Percentiles rank a stretch among this genome's conserved stretches.
These are phyloP conservation scores for Argyrosomus regius DNA, from an alignment of 2,797 vertebrate species.

Conservation along the genomic window DNA sequence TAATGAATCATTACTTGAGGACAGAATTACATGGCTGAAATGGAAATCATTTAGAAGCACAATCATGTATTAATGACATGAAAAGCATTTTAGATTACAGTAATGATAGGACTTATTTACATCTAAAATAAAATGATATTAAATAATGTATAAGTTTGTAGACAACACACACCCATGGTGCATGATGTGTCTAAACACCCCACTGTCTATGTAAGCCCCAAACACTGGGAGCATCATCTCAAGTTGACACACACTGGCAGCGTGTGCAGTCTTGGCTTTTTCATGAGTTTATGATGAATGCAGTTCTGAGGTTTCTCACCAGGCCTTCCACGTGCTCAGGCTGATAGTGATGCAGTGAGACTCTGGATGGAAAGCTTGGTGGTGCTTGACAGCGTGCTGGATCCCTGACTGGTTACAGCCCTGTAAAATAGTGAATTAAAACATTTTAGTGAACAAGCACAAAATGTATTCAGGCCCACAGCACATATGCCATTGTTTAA, in stretches of 20 bases:
- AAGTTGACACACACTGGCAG: not conserved
- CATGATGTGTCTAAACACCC: not conserved
- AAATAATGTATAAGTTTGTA: not conserved
- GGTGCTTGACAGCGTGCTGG: slow-evolving; percentile 93
- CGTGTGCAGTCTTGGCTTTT: slow-evolving; percentile 2
- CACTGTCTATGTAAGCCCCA: slow-evolving; percentile 7
- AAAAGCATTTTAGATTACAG: not conserved
- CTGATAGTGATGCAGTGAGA: slow-evolving; percentile 94
- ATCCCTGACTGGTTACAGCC: slow-evolving; percentile 93
- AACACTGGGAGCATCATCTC: not conserved
- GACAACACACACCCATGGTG: not conserved
- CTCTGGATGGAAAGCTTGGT: slow-evolving; percentile 87
- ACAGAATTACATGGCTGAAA: not conserved
- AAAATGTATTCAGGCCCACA: slow-evolving; percentile 9
- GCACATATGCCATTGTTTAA: not conserved
- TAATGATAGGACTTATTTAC: not conserved
- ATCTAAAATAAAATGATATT: not conserved
- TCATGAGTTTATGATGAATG: slow-evolving; percentile 24
- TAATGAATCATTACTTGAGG: slow-evolving; percentile 25
- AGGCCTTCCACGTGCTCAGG: slow-evolving; percentile 95
- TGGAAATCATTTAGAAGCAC: slow-evolving; percentile 1
- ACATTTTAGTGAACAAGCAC: not conserved
- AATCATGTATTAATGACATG: not conserved
- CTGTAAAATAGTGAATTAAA: slow-evolving; percentile 73
- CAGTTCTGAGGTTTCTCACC: slow-evolving; percentile 84